Evolutionary conservation across 2,888 invertebrate species (phyloP).

Genomic region (Ophion ventricosus): DNA sequence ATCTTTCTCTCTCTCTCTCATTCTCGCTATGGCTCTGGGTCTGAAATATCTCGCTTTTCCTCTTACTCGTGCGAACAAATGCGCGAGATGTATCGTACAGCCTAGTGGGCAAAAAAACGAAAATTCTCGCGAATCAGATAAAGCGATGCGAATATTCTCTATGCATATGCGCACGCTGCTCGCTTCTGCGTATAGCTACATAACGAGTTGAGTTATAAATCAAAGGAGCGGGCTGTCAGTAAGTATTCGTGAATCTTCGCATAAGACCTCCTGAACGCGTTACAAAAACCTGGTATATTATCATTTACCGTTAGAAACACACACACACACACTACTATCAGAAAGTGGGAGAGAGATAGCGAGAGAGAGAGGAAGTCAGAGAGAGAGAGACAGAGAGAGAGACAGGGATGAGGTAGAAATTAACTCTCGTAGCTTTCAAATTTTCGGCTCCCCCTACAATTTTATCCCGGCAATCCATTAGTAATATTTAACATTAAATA

Average conservation of each 20-base stretch:
- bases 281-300: conserved; percentile 70
- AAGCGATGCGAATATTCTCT: conserved; percentile 66
- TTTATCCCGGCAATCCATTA: conserved; percentile 41
- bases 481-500: conserved; percentile 25
- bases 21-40: too few relatives aligned
- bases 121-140: conserved; percentile 72
- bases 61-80: conserved; percentile 5
- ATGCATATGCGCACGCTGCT: conserved; percentile 19
- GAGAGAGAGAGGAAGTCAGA: background rate
- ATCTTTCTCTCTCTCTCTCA: too few relatives aligned
- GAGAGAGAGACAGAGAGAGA: background rate
- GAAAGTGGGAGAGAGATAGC: conserved; percentile 32
- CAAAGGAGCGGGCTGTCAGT: conserved; percentile 68
- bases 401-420: conserved; percentile 3
- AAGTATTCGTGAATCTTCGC: conserved; percentile 60
- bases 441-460: conserved; percentile 52
- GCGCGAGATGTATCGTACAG: conserved; percentile 50
- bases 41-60: background rate
- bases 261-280: conserved; percentile 63
- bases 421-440: conserved; percentile 26
- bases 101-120: conserved; percentile 48
- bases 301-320: conserved; percentile 69
- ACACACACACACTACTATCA: conserved; percentile 29
- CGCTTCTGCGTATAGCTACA: conserved; percentile 62
- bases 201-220: conserved; percentile 70